Conservation (phyloP, 2,888 invertebrate species). For the Dysmachus trigonus region DNA sequence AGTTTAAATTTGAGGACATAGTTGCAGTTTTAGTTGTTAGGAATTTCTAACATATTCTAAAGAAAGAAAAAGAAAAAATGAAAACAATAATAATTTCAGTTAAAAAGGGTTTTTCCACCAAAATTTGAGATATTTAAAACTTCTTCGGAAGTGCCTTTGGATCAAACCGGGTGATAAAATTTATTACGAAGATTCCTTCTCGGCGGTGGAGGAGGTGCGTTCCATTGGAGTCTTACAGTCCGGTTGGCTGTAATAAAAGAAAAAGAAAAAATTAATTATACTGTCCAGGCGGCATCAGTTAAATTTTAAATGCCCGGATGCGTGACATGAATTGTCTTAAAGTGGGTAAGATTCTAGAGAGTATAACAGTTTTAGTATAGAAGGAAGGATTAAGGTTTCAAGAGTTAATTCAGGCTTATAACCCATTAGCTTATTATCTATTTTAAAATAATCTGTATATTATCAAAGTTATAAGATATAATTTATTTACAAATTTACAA, state of each 20-base stretch:
- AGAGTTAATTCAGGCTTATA: background rate
- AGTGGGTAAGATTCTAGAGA: background rate
- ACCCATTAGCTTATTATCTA: background rate
- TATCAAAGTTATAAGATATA: background rate
- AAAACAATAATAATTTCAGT: background rate
- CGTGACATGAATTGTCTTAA: background rate
- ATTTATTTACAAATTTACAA: no score
- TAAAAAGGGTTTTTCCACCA: background rate
- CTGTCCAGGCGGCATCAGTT: conserved; percentile 23
- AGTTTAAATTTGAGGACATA: background rate
- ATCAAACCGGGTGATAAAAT: background rate
- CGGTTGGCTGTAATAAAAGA: background rate
- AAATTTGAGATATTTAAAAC: background rate
- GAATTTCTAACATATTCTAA: background rate
- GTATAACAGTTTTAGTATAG: background rate
- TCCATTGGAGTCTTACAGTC: background rate
- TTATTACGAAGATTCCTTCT: background rate
- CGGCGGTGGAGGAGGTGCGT: background rate
- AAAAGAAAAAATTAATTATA: no score
- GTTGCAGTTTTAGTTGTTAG: background rate
- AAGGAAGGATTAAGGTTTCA: background rate
- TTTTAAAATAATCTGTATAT: background rate
- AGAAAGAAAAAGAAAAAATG: no score
- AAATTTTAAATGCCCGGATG: background rate
- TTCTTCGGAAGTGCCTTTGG: conserved; percentile 35